Percentiles rank a stretch among this genome's conserved stretches.
Evolutionary conservation across 2,113 vertebrate species (phyloP).

Genomic region (Megalops atlanticus): DNA sequence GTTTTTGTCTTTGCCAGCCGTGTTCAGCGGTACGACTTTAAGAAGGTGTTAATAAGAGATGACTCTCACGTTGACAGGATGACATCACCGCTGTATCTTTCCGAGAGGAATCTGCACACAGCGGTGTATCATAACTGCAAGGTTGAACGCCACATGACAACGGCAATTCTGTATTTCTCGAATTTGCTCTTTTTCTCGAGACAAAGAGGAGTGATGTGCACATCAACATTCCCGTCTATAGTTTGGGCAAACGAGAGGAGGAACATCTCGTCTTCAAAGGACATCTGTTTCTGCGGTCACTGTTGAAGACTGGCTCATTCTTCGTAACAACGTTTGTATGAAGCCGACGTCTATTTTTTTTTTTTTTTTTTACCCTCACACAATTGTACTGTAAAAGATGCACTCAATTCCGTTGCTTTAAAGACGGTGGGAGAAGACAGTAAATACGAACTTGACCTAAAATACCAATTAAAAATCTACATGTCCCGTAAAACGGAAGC

Average conservation of each 20-base stretch:
- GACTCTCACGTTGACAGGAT: constrained; percentile 85
- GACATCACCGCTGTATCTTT: constrained; percentile 88
- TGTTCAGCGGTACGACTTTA: constrained; percentile 81
- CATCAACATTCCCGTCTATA: not conserved
- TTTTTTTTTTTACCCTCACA: no score
- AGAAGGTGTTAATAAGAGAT: constrained; percentile 86
- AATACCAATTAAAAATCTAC: not conserved
- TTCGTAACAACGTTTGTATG: no score
- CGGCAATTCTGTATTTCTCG: not conserved
- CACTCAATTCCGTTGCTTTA: no score
- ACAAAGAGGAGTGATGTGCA: not conserved
- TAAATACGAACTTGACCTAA: not conserved
- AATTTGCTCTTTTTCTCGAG: not conserved
- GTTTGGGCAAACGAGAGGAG: not conserved
- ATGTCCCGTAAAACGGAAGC: not conserved
- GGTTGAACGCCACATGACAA: not conserved
- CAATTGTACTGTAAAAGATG: no score
- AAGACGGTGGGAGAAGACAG: no score
- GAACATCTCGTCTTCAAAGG: not conserved
- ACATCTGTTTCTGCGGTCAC: not conserved
- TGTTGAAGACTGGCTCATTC: not conserved
- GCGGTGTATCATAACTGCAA: constrained; percentile 75
- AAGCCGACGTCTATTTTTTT: no score
- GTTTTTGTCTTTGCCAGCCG: no score
- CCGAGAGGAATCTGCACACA: constrained; percentile 70